Evolutionary conservation across 2,797 vertebrate species (phyloP).

Genomic region (Urophycis tenuis): DNA sequence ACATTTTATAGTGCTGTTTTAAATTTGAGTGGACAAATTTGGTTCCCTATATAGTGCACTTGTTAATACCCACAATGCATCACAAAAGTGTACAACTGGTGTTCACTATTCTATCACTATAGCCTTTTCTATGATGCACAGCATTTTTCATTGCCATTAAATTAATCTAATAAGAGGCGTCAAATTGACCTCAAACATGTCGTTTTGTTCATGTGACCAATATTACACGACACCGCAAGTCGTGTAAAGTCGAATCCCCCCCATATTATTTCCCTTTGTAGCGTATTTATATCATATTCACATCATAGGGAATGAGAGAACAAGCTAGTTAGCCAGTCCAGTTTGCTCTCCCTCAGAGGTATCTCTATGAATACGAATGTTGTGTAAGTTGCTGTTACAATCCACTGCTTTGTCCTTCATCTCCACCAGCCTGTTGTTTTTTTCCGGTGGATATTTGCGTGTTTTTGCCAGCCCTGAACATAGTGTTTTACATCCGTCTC

Average conservation of each 20-base stretch:
- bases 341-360: neutral
- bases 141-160: neutral
- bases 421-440: too few relatives aligned
- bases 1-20: neutral
- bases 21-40: neutral
- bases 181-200: neutral
- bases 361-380: neutral
- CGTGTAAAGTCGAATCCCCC: neutral
- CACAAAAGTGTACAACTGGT: neutral
- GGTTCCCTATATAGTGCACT: neutral
- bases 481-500: neutral
- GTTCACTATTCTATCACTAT: neutral
- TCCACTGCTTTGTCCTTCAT: too few relatives aligned
- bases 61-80: neutral
- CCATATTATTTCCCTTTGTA: neutral
- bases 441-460: too few relatives aligned
- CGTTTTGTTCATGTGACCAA: neutral
- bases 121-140: neutral
- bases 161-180: neutral
- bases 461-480: neutral
- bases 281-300: neutral
- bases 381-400: too few relatives aligned
- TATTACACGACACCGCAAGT: neutral
- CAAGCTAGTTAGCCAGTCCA: neutral
- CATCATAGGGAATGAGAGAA: neutral